A percentile compares a stretch with the other conserved stretches of the same genome.
Conservation (phyloP, 2,797 vertebrate genomes). For the Phataginus tetradactyla region DNA sequence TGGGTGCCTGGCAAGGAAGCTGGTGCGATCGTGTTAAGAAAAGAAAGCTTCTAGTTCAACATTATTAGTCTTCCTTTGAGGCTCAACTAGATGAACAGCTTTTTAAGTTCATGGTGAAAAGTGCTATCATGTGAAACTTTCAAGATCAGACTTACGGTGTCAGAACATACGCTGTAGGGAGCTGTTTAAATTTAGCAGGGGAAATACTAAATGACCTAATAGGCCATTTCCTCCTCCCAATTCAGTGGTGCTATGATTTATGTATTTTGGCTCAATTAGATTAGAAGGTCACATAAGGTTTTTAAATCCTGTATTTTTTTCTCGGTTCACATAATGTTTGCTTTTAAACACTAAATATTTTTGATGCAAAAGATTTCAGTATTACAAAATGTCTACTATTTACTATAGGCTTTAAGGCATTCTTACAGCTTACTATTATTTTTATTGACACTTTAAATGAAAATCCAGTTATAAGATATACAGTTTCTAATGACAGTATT, state of each 20-base stretch:
- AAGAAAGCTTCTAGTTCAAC: not conserved
- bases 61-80: slow-evolving; percentile 15
- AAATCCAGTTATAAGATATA: not conserved
- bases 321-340: slow-evolving; percentile 44
- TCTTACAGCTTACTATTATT: not conserved
- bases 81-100: not conserved
- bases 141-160: not conserved
- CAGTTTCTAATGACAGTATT: not conserved
- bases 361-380: slow-evolving; percentile 52
- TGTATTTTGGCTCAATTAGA: slow-evolving; percentile 67
- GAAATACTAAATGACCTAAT: slow-evolving; percentile 59
- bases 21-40: not conserved
- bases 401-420: not conserved
- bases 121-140: slow-evolving; percentile 50
- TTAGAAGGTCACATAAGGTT: slow-evolving; percentile 66
- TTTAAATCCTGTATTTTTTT: slow-evolving; percentile 46
- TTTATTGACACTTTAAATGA: not conserved
- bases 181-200: slow-evolving; percentile 52
- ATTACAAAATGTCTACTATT: slow-evolving; percentile 26
- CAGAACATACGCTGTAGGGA: slow-evolving; percentile 43
- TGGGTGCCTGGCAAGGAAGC: not conserved
- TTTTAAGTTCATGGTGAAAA: slow-evolving; percentile 59
- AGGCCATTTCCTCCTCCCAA: slow-evolving; percentile 24
- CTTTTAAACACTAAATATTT: slow-evolving; percentile 42
- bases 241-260: slow-evolving; percentile 60